phyloP scores from a whole-genome alignment of 2,113 vertebrate species.

The Toxostoma redivivum region DNA sequence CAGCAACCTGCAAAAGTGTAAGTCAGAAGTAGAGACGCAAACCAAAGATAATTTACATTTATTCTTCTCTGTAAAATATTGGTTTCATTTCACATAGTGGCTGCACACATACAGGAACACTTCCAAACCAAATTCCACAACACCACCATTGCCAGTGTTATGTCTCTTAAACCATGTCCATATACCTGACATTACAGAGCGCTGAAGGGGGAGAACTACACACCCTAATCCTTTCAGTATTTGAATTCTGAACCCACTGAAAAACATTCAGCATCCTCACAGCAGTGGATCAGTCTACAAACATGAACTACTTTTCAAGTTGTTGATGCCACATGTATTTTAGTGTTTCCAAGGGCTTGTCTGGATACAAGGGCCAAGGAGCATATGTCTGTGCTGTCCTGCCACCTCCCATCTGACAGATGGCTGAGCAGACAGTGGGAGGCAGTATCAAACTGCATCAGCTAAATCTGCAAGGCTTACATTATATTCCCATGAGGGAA shows the following conservation, averaged over 20 bases:
- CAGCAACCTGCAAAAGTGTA: neutral
- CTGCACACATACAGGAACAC: neutral
- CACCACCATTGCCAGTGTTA: neutral
- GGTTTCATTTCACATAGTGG: neutral
- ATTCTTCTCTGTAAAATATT: neutral
- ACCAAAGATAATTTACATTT: neutral
- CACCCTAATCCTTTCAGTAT: neutral
- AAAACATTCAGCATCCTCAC: neutral
- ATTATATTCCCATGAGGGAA: neutral
- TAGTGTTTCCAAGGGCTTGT: neutral
- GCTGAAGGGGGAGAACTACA: neutral
- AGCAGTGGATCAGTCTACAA: neutral
- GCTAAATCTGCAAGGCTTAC: neutral
- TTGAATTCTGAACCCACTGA: neutral
- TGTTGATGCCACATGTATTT: neutral
- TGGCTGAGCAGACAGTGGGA: slow-evolving; percentile 53
- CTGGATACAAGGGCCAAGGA: neutral
- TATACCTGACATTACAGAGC: neutral
- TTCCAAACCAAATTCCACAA: neutral
- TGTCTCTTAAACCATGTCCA: neutral
- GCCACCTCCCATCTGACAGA: neutral
- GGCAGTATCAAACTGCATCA: slow-evolving; percentile 40
- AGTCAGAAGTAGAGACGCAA: neutral
- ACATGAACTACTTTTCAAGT: neutral
- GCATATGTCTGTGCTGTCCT: neutral